These are phyloP conservation scores for Eupsilia transversa DNA, from an alignment of 2,888 invertebrate species.

Conservation along the genomic window DNA sequence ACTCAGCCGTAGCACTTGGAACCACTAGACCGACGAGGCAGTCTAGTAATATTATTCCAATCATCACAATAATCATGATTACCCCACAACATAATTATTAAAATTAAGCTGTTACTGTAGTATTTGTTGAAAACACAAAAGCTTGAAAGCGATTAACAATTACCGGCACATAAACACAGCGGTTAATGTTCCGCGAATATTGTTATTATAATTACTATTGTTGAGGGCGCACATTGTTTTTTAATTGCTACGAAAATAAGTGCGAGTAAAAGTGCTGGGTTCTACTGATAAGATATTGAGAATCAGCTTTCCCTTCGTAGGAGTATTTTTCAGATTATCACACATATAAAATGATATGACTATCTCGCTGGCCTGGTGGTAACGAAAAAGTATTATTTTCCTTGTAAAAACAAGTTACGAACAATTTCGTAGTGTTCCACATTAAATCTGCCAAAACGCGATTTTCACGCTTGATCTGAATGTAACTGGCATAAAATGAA, in stretches of 20 bases:
- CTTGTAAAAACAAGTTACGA: too few relatives aligned
- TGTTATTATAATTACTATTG: slow-evolving; percentile 28
- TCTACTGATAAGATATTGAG: neutral
- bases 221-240: slow-evolving; percentile 8
- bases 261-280: too few relatives aligned
- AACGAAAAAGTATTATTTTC: neutral
- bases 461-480: neutral
- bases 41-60: neutral
- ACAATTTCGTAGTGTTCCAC: too few relatives aligned
- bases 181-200: slow-evolving; percentile 29
- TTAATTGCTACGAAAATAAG: slow-evolving; percentile 6
- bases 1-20: too few relatives aligned
- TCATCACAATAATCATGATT: neutral
- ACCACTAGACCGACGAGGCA: too few relatives aligned
- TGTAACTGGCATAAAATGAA: neutral
- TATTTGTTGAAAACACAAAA: neutral
- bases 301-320: neutral
- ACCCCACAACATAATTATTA: too few relatives aligned
- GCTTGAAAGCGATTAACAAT: slow-evolving; percentile 28
- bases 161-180: slow-evolving; percentile 11
- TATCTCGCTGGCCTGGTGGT: neutral
- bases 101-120: neutral
- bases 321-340: neutral
- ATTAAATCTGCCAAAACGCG: neutral
- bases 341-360: too few relatives aligned